phyloP scores from a whole-genome alignment of 2,888 invertebrate genomes.

The Habrosyne pyritoides region DNA sequence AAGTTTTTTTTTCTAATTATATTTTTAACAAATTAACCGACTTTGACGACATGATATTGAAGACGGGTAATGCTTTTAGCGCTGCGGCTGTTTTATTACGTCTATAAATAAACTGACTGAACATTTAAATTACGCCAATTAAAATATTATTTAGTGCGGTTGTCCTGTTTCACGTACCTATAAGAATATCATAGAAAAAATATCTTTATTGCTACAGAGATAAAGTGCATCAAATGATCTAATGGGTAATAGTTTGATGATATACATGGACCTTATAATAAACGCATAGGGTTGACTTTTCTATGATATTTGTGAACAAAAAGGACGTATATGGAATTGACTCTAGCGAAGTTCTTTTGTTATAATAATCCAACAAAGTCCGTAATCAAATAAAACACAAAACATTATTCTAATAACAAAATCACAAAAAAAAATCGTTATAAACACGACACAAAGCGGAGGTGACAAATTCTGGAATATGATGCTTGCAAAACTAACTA shows the following conservation, averaged over 20 bases:
- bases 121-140: not conserved
- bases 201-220: too few relatives aligned
- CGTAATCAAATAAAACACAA: not conserved
- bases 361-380: not conserved
- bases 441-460: not conserved
- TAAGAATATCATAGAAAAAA: too few relatives aligned
- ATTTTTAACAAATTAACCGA: not conserved
- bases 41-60: not conserved
- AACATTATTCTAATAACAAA: too few relatives aligned
- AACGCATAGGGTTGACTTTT: too few relatives aligned
- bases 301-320: too few relatives aligned
- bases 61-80: not conserved
- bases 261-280: too few relatives aligned
- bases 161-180: too few relatives aligned
- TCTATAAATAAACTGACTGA: not conserved
- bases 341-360: not conserved
- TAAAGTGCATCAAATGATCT: too few relatives aligned
- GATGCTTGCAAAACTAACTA: not conserved
- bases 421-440: not conserved
- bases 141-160: not conserved
- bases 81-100: not conserved
- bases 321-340: too few relatives aligned
- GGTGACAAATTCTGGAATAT: not conserved
- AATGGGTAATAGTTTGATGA: too few relatives aligned
- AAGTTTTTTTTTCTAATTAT: too few relatives aligned